Conservation (phyloP, 2,888 invertebrate species). For the Drosophila anceps region DNA sequence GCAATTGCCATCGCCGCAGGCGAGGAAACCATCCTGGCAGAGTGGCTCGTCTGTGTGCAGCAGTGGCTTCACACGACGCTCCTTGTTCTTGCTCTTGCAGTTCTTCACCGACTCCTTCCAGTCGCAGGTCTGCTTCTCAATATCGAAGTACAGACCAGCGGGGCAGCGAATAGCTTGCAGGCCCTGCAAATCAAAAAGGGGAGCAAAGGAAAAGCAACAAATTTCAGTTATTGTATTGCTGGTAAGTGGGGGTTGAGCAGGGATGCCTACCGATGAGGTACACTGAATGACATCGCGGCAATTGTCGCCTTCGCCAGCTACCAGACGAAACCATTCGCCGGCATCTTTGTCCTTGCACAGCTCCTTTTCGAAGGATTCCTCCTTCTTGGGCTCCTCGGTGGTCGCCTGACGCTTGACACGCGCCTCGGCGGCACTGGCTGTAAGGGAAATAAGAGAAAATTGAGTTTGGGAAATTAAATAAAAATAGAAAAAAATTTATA, state of each 20-base stretch:
- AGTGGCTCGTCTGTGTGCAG: constrained; percentile 95
- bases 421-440: constrained; percentile 61
- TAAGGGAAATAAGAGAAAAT: neutral
- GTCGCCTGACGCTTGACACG: constrained; percentile 90
- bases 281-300: constrained; percentile 98
- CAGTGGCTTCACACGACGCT: constrained; percentile 94
- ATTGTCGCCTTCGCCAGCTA: constrained; percentile 95
- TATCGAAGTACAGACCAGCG: constrained; percentile 96
- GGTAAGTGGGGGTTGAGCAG: neutral
- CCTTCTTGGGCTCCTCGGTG: constrained; percentile 92
- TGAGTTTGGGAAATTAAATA: neutral
- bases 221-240: neutral
- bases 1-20: constrained; percentile 94
- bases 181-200: constrained; percentile 87
- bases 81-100: constrained; percentile 95
- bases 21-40: constrained; percentile 94
- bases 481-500: neutral
- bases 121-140: constrained; percentile 97
- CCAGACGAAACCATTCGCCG: constrained; percentile 97
- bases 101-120: constrained; percentile 98
- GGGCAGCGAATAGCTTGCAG: constrained; percentile 97
- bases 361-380: constrained; percentile 94
- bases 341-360: constrained; percentile 97
- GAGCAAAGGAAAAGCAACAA: neutral
- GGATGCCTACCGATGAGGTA: constrained; percentile 92